Base-by-base conservation (phyloP, 1,140 invertebrate species). In the Uloborus diversus region DNA sequence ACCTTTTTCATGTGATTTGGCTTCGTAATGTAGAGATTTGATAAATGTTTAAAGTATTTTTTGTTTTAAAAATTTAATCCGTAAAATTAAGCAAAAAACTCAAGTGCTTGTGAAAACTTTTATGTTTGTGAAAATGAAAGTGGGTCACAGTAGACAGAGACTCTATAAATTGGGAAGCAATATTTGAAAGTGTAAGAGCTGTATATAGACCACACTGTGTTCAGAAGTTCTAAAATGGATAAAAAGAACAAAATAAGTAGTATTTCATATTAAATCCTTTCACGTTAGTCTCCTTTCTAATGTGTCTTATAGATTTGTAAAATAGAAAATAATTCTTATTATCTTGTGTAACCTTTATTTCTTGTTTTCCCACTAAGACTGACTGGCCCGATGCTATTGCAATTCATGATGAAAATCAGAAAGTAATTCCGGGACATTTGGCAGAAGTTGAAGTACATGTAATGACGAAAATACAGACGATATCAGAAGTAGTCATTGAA, bases 401-500 rank as follows among this genome's bases (percentile, higher is more conserved):
- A 1, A 30, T 49, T 14, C 33, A 65, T 13, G 25, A 49, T 20
- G 64, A 14, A 9, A 53, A 68, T n/a, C 7, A 35, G 35, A 64
- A 56, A 37, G 33, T 83, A 3, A 49, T 66, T 20, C 82, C 80
- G 4, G 82, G 82, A 25, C 79, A 70, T 23, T 23, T 79, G 4
- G 71, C 71, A 7, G 79, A 83, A 53, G 61, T 81, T 1, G 37
- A 66, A 27, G 53, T 83, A 7, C 53, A 28, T 32, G 49, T 82
- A 7, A 53, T 80, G 11, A 82, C 73, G 1, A 64, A 59, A 49
- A 79, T 79, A 20, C 62, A 81, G 47, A 66, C 82, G 7, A 81
- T 83, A 7, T 49, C 75, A 3, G 51, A 30, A 13, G 37, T 73
- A 13, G 17, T 17, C 4, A 62, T 83, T 11, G 81, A 80, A 42